A percentile compares a stretch with the other conserved stretches of the same genome.
Conservation (phyloP, 1,140 invertebrate species). For the Brachionus asplanchnoidis region DNA sequence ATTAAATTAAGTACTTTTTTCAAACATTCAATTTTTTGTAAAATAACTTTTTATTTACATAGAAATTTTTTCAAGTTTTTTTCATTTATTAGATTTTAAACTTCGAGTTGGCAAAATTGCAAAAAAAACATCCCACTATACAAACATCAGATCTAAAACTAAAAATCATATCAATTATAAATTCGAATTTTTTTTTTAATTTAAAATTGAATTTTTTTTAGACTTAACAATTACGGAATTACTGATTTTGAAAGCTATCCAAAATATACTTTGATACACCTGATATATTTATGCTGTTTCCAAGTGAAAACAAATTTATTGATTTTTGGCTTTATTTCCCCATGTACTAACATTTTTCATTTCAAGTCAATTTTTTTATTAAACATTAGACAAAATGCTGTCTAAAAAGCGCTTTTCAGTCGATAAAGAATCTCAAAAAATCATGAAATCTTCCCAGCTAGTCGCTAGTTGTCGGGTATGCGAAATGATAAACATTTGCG, state of each 20-base stretch:
- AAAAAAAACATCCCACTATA: background rate
- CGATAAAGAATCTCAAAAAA: background rate
- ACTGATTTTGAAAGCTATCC: too few relatives aligned
- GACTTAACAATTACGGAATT: too few relatives aligned
- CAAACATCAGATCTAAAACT: background rate
- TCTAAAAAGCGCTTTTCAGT: background rate
- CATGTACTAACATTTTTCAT: background rate
- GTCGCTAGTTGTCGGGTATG: background rate
- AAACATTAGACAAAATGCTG: background rate
- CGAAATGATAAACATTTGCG: slow-evolving; percentile 44
- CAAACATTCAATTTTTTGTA: too few relatives aligned
- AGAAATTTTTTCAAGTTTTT: background rate
- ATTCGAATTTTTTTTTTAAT: too few relatives aligned
- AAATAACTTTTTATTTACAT: background rate
- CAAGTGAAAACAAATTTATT: background rate
- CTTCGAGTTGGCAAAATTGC: background rate
- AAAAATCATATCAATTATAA: too few relatives aligned
- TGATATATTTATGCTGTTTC: background rate
- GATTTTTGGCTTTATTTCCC: background rate
- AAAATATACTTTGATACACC: too few relatives aligned
- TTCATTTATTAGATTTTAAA: background rate
- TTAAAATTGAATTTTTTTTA: too few relatives aligned
- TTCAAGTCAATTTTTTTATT: background rate
- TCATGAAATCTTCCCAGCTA: background rate
- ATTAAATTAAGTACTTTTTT: too few relatives aligned